A percentile compares a stretch with the other conserved stretches of the same genome.
These are phyloP conservation scores for Sarcophaga caerulescens DNA, from an alignment of 2,888 invertebrate species.

Conservation along the genomic window DNA sequence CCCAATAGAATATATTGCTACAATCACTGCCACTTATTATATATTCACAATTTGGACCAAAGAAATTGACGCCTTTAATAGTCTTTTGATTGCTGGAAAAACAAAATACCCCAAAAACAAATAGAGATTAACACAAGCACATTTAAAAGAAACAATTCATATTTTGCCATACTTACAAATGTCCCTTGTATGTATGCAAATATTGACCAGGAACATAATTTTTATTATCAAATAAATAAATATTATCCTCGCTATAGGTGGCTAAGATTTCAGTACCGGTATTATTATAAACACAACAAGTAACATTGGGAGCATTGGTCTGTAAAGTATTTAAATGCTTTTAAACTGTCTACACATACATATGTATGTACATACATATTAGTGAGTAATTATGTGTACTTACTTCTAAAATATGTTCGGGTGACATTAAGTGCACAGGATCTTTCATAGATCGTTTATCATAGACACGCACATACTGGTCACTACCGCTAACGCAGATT, in stretches of 20 bases:
- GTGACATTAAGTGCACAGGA: slow-evolving; percentile 85
- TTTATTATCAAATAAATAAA: slow-evolving; percentile 91
- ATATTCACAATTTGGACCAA: slow-evolving; percentile 94
- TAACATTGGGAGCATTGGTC: slow-evolving; percentile 84
- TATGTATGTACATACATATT: background rate
- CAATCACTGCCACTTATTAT: slow-evolving; percentile 97
- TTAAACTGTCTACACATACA: no score
- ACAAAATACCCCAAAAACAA: no score
- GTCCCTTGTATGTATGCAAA: slow-evolving; percentile 84
- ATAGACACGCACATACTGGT: slow-evolving; percentile 89
- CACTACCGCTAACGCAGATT: slow-evolving; percentile 92
- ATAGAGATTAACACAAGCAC: background rate
- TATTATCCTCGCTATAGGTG: slow-evolving; percentile 96
- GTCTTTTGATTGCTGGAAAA: slow-evolving; percentile 85
- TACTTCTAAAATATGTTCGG: slow-evolving; percentile 78
- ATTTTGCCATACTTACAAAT: slow-evolving; percentile 79
- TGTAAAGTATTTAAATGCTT: slow-evolving; percentile 50
- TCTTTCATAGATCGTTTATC: slow-evolving; percentile 85
- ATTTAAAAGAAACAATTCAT: background rate
- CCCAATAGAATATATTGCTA: slow-evolving; percentile 94
- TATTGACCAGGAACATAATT: slow-evolving; percentile 81
- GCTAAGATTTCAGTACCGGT: slow-evolving; percentile 95
- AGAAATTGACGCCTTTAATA: slow-evolving; percentile 96
- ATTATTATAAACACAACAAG: slow-evolving; percentile 95
- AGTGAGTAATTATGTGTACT: slow-evolving; percentile 37